Base-by-base conservation (phyloP, 2,113 vertebrate genomes). In the Rhinolophus ferrumequinum region DNA sequence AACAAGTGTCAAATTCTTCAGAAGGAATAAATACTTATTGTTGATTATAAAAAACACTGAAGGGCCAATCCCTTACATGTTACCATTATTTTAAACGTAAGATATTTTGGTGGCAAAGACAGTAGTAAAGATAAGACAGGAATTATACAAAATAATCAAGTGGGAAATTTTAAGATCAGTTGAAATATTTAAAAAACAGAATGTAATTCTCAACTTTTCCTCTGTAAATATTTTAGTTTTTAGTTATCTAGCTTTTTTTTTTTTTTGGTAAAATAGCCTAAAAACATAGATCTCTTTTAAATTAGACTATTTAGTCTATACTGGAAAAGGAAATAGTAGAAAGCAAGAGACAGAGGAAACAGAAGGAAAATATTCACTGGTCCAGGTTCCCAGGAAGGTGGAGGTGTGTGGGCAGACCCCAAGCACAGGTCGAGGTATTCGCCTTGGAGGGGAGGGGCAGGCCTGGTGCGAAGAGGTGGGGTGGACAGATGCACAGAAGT, bases 1-100 rank as follows among this genome's bases (percentile, higher is more conserved):
- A 81, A 80, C 90, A 97, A 83, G 7, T 70, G 69, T 66, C 96
- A 88, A 4, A 90, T 47, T 95, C 47, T 96, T 79, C 84, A 93
- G 50, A 87, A 97, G 70, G 19, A 83, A 67, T 62, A 56, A 22
- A 16, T 13, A 19, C 56, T 19, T 28, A 67, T 0, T 77, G 24
- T 91, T n/a, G 60, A 88, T 58, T 50, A 77, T 44, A 24, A 91
- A 73, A 90, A 79, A 30, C 41, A 62, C n/a, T 30, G 28, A 67
- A 67, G 35, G 47, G 6, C 26, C 72, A 58, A 10, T 4, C 15
- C 16, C 58, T 95, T 94, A 69, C 28, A 91, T 0, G 19, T 33
- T 33, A 30, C 87, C 15, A 28, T 95, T 88, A 89, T 86, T 88
- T 60, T 77, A 88, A 94, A 86, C 52, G 82, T 66, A 85, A 81